Percentiles rank a stretch among this genome's conserved stretches.
Evolutionary conservation across 2,888 invertebrate genomes (phyloP).

Genomic region (Pachydiplax longipennis): DNA sequence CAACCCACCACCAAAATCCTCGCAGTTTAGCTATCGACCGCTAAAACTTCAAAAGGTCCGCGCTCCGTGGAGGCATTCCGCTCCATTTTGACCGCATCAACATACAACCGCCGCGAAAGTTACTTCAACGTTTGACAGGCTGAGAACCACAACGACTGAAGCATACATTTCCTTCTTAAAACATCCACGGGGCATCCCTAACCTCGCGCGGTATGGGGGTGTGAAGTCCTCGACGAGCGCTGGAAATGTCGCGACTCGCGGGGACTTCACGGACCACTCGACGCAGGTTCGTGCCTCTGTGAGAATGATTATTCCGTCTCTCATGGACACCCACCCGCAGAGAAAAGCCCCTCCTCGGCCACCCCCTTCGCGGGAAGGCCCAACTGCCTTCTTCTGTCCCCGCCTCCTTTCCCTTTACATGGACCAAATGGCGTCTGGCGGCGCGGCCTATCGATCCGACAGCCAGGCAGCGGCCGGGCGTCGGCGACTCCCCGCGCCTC

Average conservation of each 20-base stretch:
- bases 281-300: slow-evolving; percentile 17
- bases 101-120: neutral
- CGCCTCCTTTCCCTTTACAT: slow-evolving; percentile 7
- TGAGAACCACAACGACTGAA: neutral
- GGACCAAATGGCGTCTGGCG: slow-evolving; percentile 47
- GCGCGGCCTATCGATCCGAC: slow-evolving; percentile 41
- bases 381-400: slow-evolving; percentile 34
- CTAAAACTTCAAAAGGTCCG: neutral
- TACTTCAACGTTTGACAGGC: neutral
- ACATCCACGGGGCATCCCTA: neutral
- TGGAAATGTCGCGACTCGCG: neutral
- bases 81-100: neutral
- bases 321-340: neutral
- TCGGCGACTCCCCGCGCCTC: slow-evolving; percentile 30
- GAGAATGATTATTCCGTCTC: neutral
- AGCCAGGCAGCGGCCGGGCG: slow-evolving; percentile 7
- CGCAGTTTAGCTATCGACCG: neutral
- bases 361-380: slow-evolving; percentile 33
- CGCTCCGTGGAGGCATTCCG: neutral
- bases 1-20: neutral
- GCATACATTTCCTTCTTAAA: neutral
- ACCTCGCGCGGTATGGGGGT: neutral
- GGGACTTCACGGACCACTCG: neutral
- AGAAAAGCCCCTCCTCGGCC: neutral
- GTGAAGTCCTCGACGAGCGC: neutral